Conservation (phyloP, 2,113 vertebrate genomes). For the Dipodomys spectabilis region DNA sequence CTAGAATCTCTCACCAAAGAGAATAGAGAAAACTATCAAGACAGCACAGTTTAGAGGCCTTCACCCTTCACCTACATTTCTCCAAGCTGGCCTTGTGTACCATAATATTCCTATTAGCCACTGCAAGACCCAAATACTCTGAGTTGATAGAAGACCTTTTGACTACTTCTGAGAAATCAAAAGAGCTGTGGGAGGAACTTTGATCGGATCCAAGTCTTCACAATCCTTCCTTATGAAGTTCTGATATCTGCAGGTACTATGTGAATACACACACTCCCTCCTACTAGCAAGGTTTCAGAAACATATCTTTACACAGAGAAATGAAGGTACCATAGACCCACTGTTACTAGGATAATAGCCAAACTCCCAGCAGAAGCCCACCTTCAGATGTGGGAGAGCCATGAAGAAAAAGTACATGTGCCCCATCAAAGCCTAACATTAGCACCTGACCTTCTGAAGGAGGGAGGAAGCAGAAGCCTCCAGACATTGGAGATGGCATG, state of each 20-base stretch:
- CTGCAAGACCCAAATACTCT: neutral
- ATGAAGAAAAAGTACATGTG: neutral
- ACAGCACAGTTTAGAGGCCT: neutral
- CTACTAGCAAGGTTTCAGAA: neutral
- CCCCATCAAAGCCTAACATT: neutral
- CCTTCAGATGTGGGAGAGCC: neutral
- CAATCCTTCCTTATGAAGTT: neutral
- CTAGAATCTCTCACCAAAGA: constrained; percentile 8
- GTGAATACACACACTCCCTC: neutral
- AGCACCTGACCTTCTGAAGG: neutral
- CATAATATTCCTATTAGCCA: neutral
- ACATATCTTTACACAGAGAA: neutral
- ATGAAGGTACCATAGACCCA: neutral
- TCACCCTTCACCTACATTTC: neutral
- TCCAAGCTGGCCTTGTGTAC: neutral
- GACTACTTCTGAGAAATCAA: neutral
- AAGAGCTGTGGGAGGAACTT: neutral
- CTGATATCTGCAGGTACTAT: neutral
- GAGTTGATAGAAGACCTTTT: neutral
- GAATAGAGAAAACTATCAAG: neutral
- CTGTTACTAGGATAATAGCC: neutral
- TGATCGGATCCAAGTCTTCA: neutral
- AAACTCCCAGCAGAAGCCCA: neutral
- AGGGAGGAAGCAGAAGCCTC: neutral
- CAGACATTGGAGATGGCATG: neutral